Evolutionary conservation across 2,888 invertebrate genomes (phyloP), one percentile per base, ranked within the genome.

Genomic region (Tenodera sinensis): DNA sequence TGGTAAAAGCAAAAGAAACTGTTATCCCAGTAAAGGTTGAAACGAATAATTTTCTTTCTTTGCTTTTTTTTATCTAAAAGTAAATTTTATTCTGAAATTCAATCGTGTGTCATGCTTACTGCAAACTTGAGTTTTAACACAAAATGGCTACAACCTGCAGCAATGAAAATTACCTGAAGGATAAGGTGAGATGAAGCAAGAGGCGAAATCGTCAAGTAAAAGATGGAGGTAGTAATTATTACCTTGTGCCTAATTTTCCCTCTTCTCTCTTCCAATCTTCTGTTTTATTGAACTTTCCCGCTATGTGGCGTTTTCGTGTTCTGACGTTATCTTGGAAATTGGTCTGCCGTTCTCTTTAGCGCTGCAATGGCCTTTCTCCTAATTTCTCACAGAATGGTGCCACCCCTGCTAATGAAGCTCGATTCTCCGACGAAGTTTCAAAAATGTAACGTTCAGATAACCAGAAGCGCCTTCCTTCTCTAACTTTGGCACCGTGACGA

Each of bases 281-380:
- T 86, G 28, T 86, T 81, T 86, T 86, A 86, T 81, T 86, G 86
- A 86, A 86, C 86, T 86, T 86, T 86, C 86, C 28, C 54, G 54
- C 54, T 71, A 25, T 71, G 86, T n/a, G 86, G 86, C 86, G 28
- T 86, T 54, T 81, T 86, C 86, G 86, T 86, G 86, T 86, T 86
- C 81, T 71, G 30, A 30, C 81, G 28, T 86, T 81, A 86, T 86
- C 86, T 81, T 86, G 71, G 54, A 86, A 86, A 86, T 81, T 81
- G 28, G 86, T 81, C 71, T 81, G 71, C 25, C 54, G 54, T 71
- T 71, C 54, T 71, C 54, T 25, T 71, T 20, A 71, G 54, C 25
- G 54, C 54, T 71, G 54, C 54, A 42, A 42, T 42, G 42, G 42
- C 54, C 54, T 71, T 71, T 71, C 54, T 71, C 54, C 54, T 71